Base-by-base conservation (phyloP, 1,140 invertebrate species). In the Drosophila tropicalis region DNA sequence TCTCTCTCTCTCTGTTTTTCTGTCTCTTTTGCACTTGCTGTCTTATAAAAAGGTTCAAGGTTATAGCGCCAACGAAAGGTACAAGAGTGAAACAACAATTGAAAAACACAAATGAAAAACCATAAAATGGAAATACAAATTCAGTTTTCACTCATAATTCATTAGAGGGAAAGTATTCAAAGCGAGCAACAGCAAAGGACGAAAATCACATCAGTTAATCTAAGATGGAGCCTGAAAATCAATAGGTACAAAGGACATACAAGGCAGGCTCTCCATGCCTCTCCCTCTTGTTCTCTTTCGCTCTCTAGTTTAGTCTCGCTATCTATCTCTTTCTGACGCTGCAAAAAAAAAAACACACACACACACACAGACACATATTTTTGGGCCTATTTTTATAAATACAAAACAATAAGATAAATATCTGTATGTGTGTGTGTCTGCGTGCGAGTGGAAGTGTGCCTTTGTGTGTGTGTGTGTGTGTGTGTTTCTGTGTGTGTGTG, bases 331-430 rank as follows among this genome's bases (percentile, higher is more conserved):
- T 34, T 62, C 55, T 67, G 47, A 40, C 19, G 29, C 51, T 63
- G 62, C 62, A 57, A 12, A 61, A 34, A 66, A 61, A 67, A 68
- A 62, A 55, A 57, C 10, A 32, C 22, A 25, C 22, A 4, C 2
- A 25, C 22, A 3, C 22, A 58, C 60, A 41, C 64, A 58, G 6
- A 54, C 57, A 54, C 40, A 40, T 32, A 41, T 61, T 61, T 10
- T 70, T 74, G 70, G 40, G 75, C 75, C 82, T 86, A 87, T 85
- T 85, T 86, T 67, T 78, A 71, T 47, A 55, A 55, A 68, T 64
- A 64, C 47, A 70, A 82, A 72, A 79, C 58, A 72, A 69, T 34
- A 72, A 70, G n/a, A 51, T 63, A 76, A 62, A 41, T 19, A 41
- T 55, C 29, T 29, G 41, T 67, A 15, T 41, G 56, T 41, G 56